Conservation (phyloP, 2,113 vertebrate species). For the Charina bottae region DNA sequence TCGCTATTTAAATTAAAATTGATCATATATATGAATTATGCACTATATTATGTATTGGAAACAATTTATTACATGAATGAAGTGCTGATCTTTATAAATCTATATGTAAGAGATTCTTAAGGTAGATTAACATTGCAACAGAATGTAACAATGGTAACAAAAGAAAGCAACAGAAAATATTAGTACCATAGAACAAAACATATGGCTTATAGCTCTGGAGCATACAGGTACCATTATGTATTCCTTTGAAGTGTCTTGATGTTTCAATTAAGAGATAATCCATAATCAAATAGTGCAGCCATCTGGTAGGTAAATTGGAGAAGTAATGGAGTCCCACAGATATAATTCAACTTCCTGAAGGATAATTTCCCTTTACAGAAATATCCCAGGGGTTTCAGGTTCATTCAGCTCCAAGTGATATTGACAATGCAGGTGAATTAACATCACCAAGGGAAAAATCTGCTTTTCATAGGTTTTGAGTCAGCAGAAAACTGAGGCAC, state of each 20-base stretch:
- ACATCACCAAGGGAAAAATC: constrained; percentile 1
- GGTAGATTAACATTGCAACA: background rate
- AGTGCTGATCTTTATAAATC: background rate
- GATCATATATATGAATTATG: no score
- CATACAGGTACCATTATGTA: background rate
- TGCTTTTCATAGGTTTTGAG: constrained; percentile 15
- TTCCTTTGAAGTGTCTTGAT: constrained; percentile 16
- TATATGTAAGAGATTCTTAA: background rate
- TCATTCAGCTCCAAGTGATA: constrained; percentile 21
- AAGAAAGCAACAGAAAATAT: constrained; percentile 6
- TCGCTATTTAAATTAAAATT: no score
- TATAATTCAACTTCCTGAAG: constrained; percentile 25
- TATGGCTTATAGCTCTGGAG: background rate
- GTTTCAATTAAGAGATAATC: constrained; percentile 29
- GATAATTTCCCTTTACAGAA: constrained; percentile 25
- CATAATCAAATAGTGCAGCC: constrained; percentile 19
- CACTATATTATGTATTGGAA: background rate
- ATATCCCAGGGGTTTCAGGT: constrained; percentile 11
- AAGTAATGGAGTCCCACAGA: constrained; percentile 22
- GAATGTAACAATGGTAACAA: background rate
- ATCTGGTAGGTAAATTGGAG: constrained; percentile 17
- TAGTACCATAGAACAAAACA: background rate
- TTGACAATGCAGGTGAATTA: constrained; percentile 4
- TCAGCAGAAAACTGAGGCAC: constrained; percentile 1
- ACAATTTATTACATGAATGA: background rate